Conservation (phyloP, 2,113 vertebrate species). For the Equus przewalskii region DNA sequence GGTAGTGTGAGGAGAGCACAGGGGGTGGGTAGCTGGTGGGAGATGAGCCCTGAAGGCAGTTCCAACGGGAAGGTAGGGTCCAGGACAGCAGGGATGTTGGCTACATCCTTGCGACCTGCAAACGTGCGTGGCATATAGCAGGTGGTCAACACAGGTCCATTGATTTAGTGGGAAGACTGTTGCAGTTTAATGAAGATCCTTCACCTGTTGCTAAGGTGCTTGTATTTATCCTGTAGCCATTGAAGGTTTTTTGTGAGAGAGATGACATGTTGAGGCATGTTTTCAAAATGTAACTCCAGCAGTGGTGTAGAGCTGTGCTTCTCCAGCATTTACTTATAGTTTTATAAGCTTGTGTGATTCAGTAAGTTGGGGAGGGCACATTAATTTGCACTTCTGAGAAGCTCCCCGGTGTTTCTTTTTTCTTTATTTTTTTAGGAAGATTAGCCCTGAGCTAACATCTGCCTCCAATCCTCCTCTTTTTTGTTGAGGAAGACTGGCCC, state of each 20-base stretch:
- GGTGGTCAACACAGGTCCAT: background rate
- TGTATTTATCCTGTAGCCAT: background rate
- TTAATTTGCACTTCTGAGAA: background rate
- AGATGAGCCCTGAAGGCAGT: background rate
- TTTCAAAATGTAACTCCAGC: background rate
- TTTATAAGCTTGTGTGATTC: background rate
- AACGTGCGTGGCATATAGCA: rapidly evolving
- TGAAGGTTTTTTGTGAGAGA: background rate
- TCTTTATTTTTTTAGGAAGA: no score
- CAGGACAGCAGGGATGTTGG: rapidly evolving
- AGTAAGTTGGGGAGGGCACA: background rate
- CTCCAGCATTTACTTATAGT: background rate
- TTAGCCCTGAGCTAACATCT: no score
- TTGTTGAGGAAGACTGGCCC: no score
- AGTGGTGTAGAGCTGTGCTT: background rate
- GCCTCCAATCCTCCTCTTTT: no score
- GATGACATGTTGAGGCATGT: background rate
- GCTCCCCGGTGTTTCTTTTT: background rate
- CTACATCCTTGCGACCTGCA: background rate
- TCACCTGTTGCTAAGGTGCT: background rate
- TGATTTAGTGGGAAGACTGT: background rate
- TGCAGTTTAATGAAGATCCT: background rate
- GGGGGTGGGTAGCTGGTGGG: background rate
- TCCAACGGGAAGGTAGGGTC: background rate
- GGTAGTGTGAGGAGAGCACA: background rate